Evolutionary conservation across 2,113 vertebrate species (phyloP).

Genomic region (Gopherus flavomarginatus): DNA sequence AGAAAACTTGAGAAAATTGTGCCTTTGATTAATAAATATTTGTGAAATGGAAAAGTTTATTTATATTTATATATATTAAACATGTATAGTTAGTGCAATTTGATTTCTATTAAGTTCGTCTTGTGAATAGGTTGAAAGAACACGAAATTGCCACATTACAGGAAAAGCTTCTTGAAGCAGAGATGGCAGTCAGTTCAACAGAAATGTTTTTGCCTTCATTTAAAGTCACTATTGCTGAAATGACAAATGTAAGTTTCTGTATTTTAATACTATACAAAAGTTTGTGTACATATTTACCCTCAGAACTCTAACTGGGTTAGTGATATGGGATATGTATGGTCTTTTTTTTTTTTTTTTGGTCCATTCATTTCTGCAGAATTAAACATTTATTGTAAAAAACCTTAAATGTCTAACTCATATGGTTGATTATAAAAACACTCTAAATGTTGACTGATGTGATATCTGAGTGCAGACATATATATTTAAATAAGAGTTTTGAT

Average conservation of each 20-base stretch:
- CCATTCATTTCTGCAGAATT: background rate
- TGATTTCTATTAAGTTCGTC: background rate
- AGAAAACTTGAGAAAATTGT: background rate
- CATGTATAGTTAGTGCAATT: background rate
- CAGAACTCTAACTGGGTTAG: background rate
- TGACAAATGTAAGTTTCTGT: slow-evolving; percentile 73
- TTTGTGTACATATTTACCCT: background rate
- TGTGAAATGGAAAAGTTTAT: background rate
- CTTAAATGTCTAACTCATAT: background rate
- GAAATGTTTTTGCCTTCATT: slow-evolving; percentile 82
- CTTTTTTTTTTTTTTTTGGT: background rate
- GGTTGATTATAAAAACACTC: background rate
- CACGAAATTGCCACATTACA: slow-evolving; percentile 63
- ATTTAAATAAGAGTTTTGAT: background rate
- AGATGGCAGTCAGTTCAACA: slow-evolving; percentile 76
- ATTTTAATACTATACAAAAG: background rate
- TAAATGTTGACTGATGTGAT: background rate
- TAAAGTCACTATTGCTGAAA: slow-evolving; percentile 78
- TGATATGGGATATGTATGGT: background rate
- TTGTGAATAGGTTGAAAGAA: slow-evolving; percentile 51
- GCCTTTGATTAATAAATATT: background rate
- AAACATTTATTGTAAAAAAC: background rate
- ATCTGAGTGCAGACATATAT: background rate
- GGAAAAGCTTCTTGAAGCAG: slow-evolving; percentile 77
- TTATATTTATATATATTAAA: background rate